Conservation (phyloP, 2,113 vertebrate genomes). For the Bubo scandiacus region DNA sequence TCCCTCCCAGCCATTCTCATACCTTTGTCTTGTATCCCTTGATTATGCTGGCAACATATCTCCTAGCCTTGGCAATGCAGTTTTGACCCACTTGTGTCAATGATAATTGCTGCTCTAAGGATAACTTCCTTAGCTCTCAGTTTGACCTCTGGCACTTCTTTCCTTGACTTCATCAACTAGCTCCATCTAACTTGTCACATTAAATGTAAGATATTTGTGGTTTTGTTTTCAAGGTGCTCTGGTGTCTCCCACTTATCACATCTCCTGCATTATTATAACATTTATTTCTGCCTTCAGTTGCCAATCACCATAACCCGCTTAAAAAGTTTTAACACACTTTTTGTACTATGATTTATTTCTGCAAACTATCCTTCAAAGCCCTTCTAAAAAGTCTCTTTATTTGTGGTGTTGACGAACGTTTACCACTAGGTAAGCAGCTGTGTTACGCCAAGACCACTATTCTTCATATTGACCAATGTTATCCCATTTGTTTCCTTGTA, state of each 20-base stretch:
- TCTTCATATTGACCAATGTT: background rate
- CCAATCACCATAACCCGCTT: background rate
- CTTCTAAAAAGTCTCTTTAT: background rate
- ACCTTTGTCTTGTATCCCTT: background rate
- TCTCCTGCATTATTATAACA: background rate
- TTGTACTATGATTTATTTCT: background rate
- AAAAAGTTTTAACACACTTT: background rate
- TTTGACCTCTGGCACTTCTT: slow-evolving; percentile 12
- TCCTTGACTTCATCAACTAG: background rate
- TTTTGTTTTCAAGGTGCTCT: background rate
- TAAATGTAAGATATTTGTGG: background rate
- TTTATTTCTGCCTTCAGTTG: background rate
- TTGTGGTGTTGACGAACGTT: background rate
- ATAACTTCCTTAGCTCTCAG: background rate
- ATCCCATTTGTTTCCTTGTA: background rate
- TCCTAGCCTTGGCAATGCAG: background rate
- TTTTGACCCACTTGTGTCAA: background rate
- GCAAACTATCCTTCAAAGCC: background rate
- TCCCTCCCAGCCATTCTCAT: background rate
- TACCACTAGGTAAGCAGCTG: background rate
- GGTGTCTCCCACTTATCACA: background rate
- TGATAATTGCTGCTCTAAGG: background rate
- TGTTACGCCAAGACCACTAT: background rate
- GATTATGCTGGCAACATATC: background rate
- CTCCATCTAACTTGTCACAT: background rate